phyloP scores from a whole-genome alignment of 2,797 vertebrate genomes.

The Urocyon cinereoargenteus region DNA sequence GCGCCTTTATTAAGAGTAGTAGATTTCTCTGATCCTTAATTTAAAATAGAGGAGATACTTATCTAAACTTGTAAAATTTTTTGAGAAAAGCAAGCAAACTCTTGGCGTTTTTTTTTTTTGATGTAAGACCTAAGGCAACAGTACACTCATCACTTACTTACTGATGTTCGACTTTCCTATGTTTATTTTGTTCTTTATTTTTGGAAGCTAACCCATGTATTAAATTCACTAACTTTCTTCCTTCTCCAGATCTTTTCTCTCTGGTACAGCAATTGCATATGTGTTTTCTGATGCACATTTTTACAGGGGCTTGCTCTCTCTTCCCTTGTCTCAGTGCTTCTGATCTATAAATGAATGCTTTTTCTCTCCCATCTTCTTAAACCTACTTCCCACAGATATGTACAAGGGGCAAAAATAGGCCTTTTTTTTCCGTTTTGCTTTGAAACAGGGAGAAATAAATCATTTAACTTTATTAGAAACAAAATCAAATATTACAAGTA shows the following conservation, averaged over 20 bases:
- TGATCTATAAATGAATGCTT: not conserved
- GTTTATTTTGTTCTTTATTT: conserved; percentile 19
- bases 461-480: conserved; percentile 20
- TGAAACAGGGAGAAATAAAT: conserved; percentile 17
- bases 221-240: not conserved
- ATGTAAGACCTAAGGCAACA: not conserved
- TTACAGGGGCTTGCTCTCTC: not conserved
- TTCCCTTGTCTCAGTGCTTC: not conserved
- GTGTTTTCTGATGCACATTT: not conserved
- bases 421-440: not conserved
- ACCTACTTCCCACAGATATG: not conserved
- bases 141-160: not conserved
- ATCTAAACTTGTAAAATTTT: not conserved
- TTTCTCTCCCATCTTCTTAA: not conserved
- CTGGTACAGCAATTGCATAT: not conserved
- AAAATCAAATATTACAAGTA: not conserved
- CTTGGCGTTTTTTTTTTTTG: not conserved
- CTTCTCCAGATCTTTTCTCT: not conserved
- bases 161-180: not conserved
- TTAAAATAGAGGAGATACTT: not conserved
- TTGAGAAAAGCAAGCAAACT: not conserved
- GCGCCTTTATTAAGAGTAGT: not conserved
- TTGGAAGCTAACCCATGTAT: not conserved
- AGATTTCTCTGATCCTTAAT: not conserved
- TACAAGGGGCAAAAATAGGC: not conserved